Evolutionary conservation across 2,113 vertebrate species (phyloP), one percentile per base, ranked within the genome.

Genomic region (Rhombomys opimus): DNA sequence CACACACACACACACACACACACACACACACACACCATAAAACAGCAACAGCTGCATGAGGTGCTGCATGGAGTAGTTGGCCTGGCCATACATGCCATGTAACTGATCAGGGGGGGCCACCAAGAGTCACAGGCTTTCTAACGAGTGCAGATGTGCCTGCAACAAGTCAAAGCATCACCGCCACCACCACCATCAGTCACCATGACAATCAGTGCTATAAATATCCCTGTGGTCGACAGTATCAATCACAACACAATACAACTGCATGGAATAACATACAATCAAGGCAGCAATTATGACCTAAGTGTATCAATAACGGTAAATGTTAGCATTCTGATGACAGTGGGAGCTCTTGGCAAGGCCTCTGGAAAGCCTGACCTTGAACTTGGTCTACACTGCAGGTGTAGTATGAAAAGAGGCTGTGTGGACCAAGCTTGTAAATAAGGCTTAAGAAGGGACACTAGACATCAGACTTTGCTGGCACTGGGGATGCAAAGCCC

Each of bases 131-230:
- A 2, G 80, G 78, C 67, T 52, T 38, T 17, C 1, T 52, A 35
- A 50, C 0, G 0, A 6, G 25, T 5, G 9, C 15, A 22, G 35
- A 87, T 7, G 15, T 3, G 0, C 32, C 93, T 52, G 17, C 14
- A 0, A 2, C 1, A 72, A 17, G 52, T 27, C 0, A 0, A 4
- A 0, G n/a, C 8, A 30, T 18, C 13, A 13, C 18, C 9, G 10
- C 81, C 59, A 27, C 14, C 27, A 6, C 35, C 32, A 6, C 30
- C 52, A 25, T 20, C 67, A 32, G 63, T 13, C 73, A 65, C 20
- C 90, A 59, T 10, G 46, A 32, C 2, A 25, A 35, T 5, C 15
- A 52, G 15, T 54, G n/a, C 11, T 35, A 67, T 15, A 23, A 84
- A 38, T 17, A 30, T 38, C 61, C 23, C 50, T 12, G n/a, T 54